Evolutionary conservation across 2,888 invertebrate genomes (phyloP).

Genomic region (Syrista parreyssii): DNA sequence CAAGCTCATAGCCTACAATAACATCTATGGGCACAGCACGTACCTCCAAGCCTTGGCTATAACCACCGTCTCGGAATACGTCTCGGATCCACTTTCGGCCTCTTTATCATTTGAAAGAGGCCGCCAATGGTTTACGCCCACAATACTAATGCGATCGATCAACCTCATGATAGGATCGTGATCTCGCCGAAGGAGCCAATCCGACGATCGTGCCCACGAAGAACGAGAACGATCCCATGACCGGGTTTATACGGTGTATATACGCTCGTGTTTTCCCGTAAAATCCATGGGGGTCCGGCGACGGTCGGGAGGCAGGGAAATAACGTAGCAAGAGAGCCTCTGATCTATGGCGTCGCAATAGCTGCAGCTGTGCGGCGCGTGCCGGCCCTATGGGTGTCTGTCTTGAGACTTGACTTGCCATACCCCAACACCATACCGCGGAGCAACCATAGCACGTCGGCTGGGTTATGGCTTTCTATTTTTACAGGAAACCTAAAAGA

Average conservation of each 20-base stretch:
- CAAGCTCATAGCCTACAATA: neutral
- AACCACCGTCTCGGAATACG: neutral
- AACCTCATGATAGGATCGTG: neutral
- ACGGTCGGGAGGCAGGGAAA: neutral
- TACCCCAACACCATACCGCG: neutral
- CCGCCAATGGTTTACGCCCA: neutral
- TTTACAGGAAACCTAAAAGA: constrained; percentile 29
- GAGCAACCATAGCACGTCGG: neutral
- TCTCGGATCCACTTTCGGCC: neutral
- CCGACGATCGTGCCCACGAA: neutral
- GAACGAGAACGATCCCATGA: neutral
- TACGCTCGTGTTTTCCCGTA: neutral
- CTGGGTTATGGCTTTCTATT: constrained; percentile 32
- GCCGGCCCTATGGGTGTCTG: neutral
- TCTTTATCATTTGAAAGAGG: neutral
- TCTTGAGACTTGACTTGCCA: neutral
- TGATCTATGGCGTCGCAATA: constrained; percentile 4
- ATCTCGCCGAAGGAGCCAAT: neutral
- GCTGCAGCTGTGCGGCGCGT: constrained; percentile 2
- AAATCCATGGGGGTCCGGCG: neutral
- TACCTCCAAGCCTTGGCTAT: neutral
- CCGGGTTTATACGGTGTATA: neutral
- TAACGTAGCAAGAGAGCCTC: neutral
- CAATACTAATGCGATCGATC: neutral
- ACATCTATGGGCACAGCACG: neutral